A percentile compares a stretch with the other conserved stretches of the same genome.
phyloP scores from a whole-genome alignment of 2,888 invertebrate genomes.

The Abrostola triplasia region DNA sequence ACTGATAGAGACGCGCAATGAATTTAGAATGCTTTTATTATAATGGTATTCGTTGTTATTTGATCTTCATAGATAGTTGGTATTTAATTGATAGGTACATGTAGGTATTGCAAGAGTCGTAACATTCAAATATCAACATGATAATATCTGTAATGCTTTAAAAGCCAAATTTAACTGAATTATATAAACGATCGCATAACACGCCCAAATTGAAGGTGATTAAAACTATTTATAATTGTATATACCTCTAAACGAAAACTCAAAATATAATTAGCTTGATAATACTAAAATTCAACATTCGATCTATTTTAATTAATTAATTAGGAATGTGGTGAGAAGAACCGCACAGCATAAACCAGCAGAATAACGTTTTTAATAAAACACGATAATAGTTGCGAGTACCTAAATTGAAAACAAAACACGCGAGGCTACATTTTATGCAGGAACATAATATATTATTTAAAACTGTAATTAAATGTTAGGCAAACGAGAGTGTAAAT shows the following conservation, averaged over 20 bases:
- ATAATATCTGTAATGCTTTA: too few species aligned
- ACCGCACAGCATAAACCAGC: background rate
- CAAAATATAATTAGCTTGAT: background rate
- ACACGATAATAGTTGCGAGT: background rate
- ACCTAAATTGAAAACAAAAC: background rate
- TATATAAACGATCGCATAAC: too few species aligned
- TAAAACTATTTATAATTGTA: background rate
- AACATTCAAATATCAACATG: too few species aligned
- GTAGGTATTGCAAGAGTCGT: too few species aligned
- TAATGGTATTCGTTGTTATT: background rate
- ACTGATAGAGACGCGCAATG: slow-evolving; percentile 24
- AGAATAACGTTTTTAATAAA: background rate
- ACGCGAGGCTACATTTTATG: background rate
- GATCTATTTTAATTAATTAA: background rate
- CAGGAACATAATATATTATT: background rate
- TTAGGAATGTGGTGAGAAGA: background rate
- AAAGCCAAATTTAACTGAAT: too few species aligned
- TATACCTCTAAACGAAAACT: background rate
- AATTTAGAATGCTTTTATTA: slow-evolving; percentile 17
- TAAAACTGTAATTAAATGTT: background rate
- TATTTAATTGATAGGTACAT: too few species aligned
- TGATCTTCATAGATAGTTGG: background rate
- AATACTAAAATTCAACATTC: background rate
- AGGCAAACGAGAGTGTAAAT: too few species aligned
- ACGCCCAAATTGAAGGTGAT: too few species aligned